phyloP scores from a whole-genome alignment of 2,113 vertebrate genomes.

The Channa argus region DNA sequence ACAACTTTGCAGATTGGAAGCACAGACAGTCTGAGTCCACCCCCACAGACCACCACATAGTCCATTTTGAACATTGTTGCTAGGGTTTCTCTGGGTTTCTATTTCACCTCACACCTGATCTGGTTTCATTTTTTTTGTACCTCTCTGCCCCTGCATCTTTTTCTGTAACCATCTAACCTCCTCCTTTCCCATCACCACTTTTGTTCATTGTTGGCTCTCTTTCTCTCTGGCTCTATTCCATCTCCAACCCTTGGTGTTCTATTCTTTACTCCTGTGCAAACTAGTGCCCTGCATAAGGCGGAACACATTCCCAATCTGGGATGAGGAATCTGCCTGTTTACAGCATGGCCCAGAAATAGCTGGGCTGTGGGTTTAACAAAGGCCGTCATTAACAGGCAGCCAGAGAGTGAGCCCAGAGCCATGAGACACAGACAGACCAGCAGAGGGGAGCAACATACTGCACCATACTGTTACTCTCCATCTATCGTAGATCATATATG shows the following conservation, averaged over 20 bases:
- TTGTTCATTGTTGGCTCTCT: not conserved
- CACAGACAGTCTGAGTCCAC: not conserved
- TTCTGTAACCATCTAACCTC: not conserved
- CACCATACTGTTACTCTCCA: not conserved
- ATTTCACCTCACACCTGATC: not conserved
- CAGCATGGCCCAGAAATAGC: constrained; percentile 81
- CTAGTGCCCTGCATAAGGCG: constrained; percentile 43
- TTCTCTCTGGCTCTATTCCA: not conserved
- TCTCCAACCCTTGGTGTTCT: not conserved
- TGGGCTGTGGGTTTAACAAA: constrained; percentile 83
- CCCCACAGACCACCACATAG: constrained; percentile 9
- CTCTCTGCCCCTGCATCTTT: not conserved
- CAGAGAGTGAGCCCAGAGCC: constrained; percentile 61
- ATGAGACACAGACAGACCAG: constrained; percentile 40
- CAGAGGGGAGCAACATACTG: constrained; percentile 61
- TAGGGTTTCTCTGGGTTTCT: not conserved
- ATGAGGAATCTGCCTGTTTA: constrained; percentile 83
- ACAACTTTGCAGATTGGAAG: not conserved
- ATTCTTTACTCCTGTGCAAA: constrained; percentile 2
- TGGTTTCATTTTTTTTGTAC: not conserved
- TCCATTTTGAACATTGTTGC: constrained; percentile 1
- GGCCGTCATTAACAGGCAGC: constrained; percentile 76
- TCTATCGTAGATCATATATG: not conserved
- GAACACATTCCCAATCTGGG: constrained; percentile 78
- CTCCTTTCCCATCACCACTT: not conserved